Base-by-base conservation (phyloP, 2,797 vertebrate species). In the Sus cebifrons region DNA sequence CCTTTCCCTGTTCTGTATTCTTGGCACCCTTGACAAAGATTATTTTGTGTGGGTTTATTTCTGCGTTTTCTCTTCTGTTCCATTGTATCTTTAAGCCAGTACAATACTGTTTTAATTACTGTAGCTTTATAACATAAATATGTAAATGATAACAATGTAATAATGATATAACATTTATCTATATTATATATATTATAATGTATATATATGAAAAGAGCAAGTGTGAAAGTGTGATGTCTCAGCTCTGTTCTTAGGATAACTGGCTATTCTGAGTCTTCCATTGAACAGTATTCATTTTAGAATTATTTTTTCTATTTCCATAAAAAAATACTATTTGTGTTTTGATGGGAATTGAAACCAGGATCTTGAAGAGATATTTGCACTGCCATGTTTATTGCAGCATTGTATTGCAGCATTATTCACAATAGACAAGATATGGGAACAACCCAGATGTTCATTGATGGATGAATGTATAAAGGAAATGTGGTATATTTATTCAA, bases 331-430 rank as follows among this genome's bases (percentile, higher is more conserved):
- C 14, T 74, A 13, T 78, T 52, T 15, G n/a, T 8, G 71, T 54
- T 78, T 78, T 20, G 6, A 78, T 32, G 44, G 64, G n/a, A 85
- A 94, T 40, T 90, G 6, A 90, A 85, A 90, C 64, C 44, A 78
- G 44, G 11, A 85, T 21, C 64, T 73, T 36, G 3, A 64, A 81
- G 23, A 14, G 25, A 10, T 62, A 65, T 54, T 6, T 94, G 29
- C 14, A 75, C 1, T 54, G 25, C 36, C n/a, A 11, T 4, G 0
- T 77, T 44, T n/a, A 84, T 58, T 88, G 32, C 49, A 73, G 8
- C 49, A 44, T 58, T 82, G 74, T 82, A 84, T 58, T 88, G 32
- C 49, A 73, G 8, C 49, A 44, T 58, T 82, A 82, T 82, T 88
- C 52, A 88, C 58, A 82, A 36, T 89, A 67, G 52, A 29, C 60